A percentile compares a stretch with the other conserved stretches of the same genome.
These are phyloP conservation scores for Zaprionus ornatus DNA, from an alignment of 1,140 invertebrate species.

Conservation along the genomic window DNA sequence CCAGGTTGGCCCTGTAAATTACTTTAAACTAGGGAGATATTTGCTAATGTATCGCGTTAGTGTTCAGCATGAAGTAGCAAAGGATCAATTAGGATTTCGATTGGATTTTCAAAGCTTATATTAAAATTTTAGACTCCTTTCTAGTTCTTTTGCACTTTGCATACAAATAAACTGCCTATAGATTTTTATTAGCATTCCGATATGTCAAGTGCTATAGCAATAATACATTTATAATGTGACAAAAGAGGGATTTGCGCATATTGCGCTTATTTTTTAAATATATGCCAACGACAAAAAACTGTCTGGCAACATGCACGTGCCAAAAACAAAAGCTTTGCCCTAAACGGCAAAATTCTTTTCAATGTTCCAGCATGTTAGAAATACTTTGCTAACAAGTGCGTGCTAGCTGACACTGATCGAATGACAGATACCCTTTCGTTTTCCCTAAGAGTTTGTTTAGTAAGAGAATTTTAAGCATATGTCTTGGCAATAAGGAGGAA, in stretches of 20 bases:
- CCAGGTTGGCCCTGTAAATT: constrained; percentile 19
- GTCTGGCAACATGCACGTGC: constrained; percentile 15
- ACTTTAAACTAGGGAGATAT: not conserved
- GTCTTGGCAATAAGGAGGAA: too few species aligned
- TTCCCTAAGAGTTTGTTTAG: not conserved
- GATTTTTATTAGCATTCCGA: constrained; percentile 23
- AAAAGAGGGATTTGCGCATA: constrained; percentile 23
- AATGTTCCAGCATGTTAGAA: constrained; percentile 13
- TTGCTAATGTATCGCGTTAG: not conserved
- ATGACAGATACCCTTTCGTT: not conserved
- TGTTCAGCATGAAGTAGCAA: too few species aligned
- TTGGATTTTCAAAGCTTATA: not conserved
- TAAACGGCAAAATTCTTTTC: constrained; percentile 36
- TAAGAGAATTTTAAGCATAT: not conserved
- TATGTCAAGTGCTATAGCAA: constrained; percentile 13
- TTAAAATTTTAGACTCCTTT: not conserved
- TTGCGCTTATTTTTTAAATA: constrained; percentile 3
- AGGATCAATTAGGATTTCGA: too few species aligned
- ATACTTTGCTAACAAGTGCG: constrained; percentile 13
- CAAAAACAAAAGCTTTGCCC: constrained; percentile 11
- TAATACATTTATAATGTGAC: constrained; percentile 33
- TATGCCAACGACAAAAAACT: not conserved
- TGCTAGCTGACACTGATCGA: not conserved
- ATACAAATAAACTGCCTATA: not conserved
- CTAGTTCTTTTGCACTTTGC: not conserved